Evolutionary conservation across 2,888 invertebrate species (phyloP).

Genomic region (Eristalinus sepulchralis): DNA sequence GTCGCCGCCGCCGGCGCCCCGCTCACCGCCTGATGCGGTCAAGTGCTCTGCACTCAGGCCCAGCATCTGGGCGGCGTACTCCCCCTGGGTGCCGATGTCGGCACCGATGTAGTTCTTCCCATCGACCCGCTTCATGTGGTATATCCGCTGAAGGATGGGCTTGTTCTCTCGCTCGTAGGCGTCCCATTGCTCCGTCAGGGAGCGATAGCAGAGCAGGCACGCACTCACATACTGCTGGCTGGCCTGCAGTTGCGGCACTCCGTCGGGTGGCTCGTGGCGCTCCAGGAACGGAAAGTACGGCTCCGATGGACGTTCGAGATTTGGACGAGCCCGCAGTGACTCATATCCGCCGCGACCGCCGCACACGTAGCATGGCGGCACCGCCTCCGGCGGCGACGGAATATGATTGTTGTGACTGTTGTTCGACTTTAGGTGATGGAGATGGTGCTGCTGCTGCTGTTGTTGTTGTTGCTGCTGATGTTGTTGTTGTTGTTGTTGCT

Average conservation of each 20-base stretch:
- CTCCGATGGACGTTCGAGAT: conserved; percentile 86
- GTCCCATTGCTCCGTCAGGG: conserved; percentile 95
- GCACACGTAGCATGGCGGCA: conserved; percentile 86
- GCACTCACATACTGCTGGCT: conserved; percentile 84
- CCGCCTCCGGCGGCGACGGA: conserved; percentile 72
- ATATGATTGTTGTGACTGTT: conserved; percentile 66
- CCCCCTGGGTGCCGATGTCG: conserved; percentile 93
- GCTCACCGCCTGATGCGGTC: conserved; percentile 63
- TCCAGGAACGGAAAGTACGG: conserved; percentile 96
- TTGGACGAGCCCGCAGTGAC: conserved; percentile 85
- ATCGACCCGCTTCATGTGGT: conserved; percentile 95
- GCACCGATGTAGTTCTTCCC: conserved; percentile 94
- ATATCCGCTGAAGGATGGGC: conserved; percentile 92
- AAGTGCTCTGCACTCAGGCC: conserved; percentile 86
- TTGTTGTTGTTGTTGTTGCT: conserved; percentile 58
- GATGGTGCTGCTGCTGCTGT: conserved; percentile 70
- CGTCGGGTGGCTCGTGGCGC: conserved; percentile 91
- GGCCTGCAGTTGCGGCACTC: conserved; percentile 81
- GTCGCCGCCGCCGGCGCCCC: conserved; percentile 59
- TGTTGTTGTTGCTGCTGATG: conserved; percentile 62
- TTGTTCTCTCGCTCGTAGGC: conserved; percentile 92
- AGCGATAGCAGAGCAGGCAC: conserved; percentile 92
- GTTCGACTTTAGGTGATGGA: conserved; percentile 46
- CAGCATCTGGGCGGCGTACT: conserved; percentile 94
- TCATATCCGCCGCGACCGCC: conserved; percentile 86